Base-by-base conservation (phyloP, 2,797 vertebrate species). In the Rhinatrema bivittatum region DNA sequence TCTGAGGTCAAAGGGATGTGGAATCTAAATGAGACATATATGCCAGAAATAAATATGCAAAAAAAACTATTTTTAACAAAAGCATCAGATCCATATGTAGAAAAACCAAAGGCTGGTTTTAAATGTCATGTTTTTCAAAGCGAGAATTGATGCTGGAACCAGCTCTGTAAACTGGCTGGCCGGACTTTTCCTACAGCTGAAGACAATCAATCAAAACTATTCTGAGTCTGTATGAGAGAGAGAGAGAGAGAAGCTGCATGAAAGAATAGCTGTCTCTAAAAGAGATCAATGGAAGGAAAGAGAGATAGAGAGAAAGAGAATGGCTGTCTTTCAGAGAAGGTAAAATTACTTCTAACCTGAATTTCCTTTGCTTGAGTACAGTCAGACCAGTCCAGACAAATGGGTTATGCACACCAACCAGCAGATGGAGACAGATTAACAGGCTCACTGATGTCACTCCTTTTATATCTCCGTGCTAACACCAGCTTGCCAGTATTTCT, bases 71-170 rank as follows among this genome's bases (percentile, higher is more conserved):
- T 60, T 58, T 41, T 22, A 66, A 56, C 56, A 46, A 56, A 68
- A 70, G 60, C 63, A 64, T 76, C 70, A 65, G 63, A 61, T 70
- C 72, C 63, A 70, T 68, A 68, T 68, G 68, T 59, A 73, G 65
- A 52, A 59, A 75, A 73, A 62, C 63, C 61, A 66, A 61, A 64
- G 60, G 52, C 56, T 62, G 65, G 68, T 73, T 73, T 76, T 71
- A 66, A 71, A 71, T 71, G 65, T 73, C 68, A 71, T 73, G 62
- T 73, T 76, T 73, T 76, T 71, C 62, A 71, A 64, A 73, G 68
- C 31, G 42, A 68, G 68, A 71, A 66, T 56, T 66, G 70, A 66
- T 35, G 65, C 70, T 73, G 72, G 72, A 71, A 73, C 52, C 50
- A 37, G 45, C 39, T 73, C 68, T 47, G 40, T 60, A 65, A 61